Evolutionary conservation across 1,140 invertebrate species (phyloP).

Genomic region (Macrocentrus cingulum): DNA sequence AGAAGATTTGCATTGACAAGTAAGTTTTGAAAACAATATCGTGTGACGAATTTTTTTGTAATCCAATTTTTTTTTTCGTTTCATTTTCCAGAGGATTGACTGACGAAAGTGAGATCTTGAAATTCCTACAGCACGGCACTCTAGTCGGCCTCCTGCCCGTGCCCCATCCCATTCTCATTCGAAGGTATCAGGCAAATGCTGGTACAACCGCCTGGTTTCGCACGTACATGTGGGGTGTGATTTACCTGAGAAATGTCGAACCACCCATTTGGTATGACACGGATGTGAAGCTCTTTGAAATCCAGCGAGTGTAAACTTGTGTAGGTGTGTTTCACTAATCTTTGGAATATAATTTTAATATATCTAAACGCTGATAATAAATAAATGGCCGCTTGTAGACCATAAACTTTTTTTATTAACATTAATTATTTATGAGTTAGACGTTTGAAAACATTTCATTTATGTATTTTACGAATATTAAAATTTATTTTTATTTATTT

Average conservation of each 20-base stretch:
- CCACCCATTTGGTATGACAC: conserved; percentile 99
- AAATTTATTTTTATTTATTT: no score
- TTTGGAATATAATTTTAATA: no score
- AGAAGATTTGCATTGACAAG: conserved; percentile 99
- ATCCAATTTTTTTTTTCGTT: conserved; percentile 23
- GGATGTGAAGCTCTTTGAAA: conserved; percentile 98
- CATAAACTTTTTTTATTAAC: no score
- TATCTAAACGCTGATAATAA: no score
- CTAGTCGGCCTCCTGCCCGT: conserved; percentile 96
- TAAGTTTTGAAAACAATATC: conserved; percentile 58
- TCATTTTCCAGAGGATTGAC: conserved; percentile 83
- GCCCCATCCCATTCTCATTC: conserved; percentile 97
- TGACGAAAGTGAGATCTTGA: conserved; percentile 98
- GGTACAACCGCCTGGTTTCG: conserved; percentile 99
- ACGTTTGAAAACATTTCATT: no score
- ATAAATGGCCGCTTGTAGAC: no score
- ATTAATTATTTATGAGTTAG: no score
- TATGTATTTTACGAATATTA: no score
- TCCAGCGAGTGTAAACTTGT: conserved; percentile 78
- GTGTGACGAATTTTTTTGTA: conserved; percentile 9
- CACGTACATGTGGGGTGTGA: conserved; percentile 99
- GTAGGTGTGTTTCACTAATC: no score
- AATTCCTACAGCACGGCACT: conserved; percentile 98
- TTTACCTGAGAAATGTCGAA: conserved; percentile 96
- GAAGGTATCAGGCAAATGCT: conserved; percentile 98